Evolutionary conservation across 2,113 vertebrate species (phyloP), one percentile per base, ranked within the genome.

Genomic region (Chrysochloris asiatica): DNA sequence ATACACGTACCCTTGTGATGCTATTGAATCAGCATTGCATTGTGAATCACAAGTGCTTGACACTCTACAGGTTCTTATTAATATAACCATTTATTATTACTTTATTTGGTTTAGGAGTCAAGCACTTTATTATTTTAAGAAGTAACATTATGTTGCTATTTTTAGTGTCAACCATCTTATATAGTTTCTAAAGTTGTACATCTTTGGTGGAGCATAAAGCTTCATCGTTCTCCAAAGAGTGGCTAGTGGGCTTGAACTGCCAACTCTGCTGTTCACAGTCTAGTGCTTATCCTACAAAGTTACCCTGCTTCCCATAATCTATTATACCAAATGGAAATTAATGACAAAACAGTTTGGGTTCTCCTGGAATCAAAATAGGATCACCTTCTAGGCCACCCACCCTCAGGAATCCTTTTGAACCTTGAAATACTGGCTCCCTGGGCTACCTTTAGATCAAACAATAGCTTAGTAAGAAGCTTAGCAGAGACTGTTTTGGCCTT

Each of bases 81-180:
- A 81, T 14, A 21, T 0, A 47, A 24, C 21, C 28, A n/a, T 21
- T 48, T 88, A 30, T 78, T 72, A 76, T 26, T 76, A 28, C 43
- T 90, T 80, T 71, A 38, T 86, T 81, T 71, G 26, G 76, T 48
- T 76, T 93, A 38, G 87, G 83, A 86, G 17, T 41, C 7, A 33
- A 61, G 4, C 5, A 48, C 16, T 83, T 59, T 83, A 50, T 33
- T 67, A 87, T 77, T 3, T 47, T n/a, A n/a, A n/a, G n/a, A n/a
- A n/a, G n/a, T n/a, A n/a, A n/a, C n/a, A n/a, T n/a, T n/a, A n/a
- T n/a, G n/a, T n/a, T n/a, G n/a, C n/a, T n/a, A n/a, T n/a, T n/a
- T n/a, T n/a, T n/a, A n/a, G n/a, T n/a, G n/a, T n/a, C n/a, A n/a
- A n/a, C n/a, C n/a, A n/a, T n/a, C n/a, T n/a, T n/a, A n/a, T n/a